Base-by-base conservation (phyloP, 1,140 invertebrate species). In the Elysia chlorotica region DNA sequence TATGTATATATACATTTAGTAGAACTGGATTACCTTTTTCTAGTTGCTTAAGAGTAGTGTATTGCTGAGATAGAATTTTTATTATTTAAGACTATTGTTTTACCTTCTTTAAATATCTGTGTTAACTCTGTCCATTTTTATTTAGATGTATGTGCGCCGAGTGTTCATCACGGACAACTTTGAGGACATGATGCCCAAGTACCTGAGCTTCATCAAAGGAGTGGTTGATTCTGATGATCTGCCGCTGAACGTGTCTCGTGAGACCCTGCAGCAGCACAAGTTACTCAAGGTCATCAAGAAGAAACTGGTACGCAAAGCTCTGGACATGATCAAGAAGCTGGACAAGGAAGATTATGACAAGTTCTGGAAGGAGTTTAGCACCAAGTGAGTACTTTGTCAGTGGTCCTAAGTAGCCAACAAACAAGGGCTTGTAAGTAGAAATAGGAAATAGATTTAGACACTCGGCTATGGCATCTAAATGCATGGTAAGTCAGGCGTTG, bases 81-180 rank as follows among this genome's bases (percentile, higher is more conserved):
- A n/a, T n/a, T n/a, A n/a, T n/a, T n/a, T n/a, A n/a, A n/a, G n/a
- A n/a, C n/a, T n/a, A n/a, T n/a, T n/a, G n/a, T n/a, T n/a, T n/a
- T n/a, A n/a, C n/a, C n/a, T n/a, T n/a, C n/a, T n/a, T n/a, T n/a
- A n/a, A n/a, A n/a, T n/a, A n/a, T n/a, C n/a, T n/a, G n/a, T n/a
- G n/a, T n/a, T n/a, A 10, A n/a, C 56, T n/a, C 25, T 59, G 10
- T 25, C 28, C 25, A 28, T 28, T 25, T 30, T 53, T n/a, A 35
- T 82, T 36, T 78, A 92, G 89, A 88, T 98, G 38, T 99, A 96
- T 85, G 97, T 99, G 19, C 91, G 97, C 76, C 90, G 98, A 73
- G 97, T 99, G 21, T 99, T 99, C 88, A 99, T 99, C 86, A 99
- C 97, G 21, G 98, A 99, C 82, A 96, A 99, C 89, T 99, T 99